Conservation (phyloP, 2,113 vertebrate species). For the Riparia riparia region DNA sequence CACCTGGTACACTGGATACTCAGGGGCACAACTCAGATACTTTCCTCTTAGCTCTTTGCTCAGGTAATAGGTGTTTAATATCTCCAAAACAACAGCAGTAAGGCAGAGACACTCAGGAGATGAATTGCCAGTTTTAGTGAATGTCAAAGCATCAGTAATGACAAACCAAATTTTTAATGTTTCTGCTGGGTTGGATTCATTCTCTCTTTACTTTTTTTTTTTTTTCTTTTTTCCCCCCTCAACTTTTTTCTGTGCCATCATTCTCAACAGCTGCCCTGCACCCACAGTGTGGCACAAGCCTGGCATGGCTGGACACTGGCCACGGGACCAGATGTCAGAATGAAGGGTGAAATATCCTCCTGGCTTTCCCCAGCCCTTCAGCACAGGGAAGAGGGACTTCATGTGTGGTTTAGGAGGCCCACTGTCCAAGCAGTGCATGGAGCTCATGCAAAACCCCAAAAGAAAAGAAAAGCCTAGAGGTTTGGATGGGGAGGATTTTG, state of each 20-base stretch:
- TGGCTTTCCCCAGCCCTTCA: background rate
- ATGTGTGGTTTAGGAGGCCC: background rate
- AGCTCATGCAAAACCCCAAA: background rate
- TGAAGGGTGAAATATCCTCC: background rate
- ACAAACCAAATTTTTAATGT: background rate
- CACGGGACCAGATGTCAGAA: rapidly evolving
- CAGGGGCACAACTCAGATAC: slow-evolving; percentile 4
- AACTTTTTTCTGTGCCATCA: background rate
- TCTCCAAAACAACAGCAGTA: slow-evolving; percentile 24
- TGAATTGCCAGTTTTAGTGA: background rate
- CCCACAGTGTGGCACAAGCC: rapidly evolving
- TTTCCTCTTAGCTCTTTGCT: slow-evolving; percentile 8
- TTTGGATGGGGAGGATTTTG: background rate
- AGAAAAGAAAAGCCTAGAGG: background rate
- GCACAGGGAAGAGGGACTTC: background rate
- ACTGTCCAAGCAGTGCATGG: background rate
- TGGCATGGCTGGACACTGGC: background rate
- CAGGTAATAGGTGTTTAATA: background rate
- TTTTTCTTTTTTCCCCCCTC: background rate
- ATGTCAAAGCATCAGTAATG: background rate
- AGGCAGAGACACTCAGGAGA: background rate
- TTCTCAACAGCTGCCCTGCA: background rate
- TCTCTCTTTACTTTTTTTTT: background rate
- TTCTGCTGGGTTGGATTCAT: background rate
- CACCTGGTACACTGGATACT: slow-evolving; percentile 19